phyloP scores from a whole-genome alignment of 2,797 vertebrate genomes.

The Molossus molossus region DNA sequence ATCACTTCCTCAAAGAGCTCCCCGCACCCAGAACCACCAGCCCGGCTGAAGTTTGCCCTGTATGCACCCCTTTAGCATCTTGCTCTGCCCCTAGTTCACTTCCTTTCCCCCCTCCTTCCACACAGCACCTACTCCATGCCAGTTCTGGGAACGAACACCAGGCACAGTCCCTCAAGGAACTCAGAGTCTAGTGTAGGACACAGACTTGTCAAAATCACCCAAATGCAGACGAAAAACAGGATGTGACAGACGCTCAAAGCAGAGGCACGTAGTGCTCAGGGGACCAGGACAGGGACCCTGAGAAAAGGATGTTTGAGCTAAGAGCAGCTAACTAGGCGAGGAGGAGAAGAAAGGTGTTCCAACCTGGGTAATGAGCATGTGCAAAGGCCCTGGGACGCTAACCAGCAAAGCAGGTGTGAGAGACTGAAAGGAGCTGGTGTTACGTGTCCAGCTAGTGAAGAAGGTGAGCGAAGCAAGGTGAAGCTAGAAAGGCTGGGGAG shows the following conservation, averaged over 20 bases:
- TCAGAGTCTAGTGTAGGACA: neutral
- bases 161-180: neutral
- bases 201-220: neutral
- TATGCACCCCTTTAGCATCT: neutral
- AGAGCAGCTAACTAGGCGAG: neutral
- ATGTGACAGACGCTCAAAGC: neutral
- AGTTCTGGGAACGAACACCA: neutral
- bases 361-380: neutral
- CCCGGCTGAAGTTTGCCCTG: neutral
- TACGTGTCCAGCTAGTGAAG: neutral
- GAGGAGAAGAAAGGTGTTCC: neutral
- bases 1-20: neutral
- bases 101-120: neutral
- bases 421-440: neutral
- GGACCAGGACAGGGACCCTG: neutral
- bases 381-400: neutral
- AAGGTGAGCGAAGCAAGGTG: neutral
- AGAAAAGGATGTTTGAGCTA: neutral
- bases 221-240: rapidly evolving
- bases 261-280: neutral
- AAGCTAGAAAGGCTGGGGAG: neutral
- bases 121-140: neutral
- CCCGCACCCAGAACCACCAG: neutral
- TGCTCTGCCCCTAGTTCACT: neutral
- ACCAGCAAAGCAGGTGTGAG: neutral